These are phyloP conservation scores for Thecocarcelia acutangulata DNA, from an alignment of 2,888 invertebrate genomes.

Conservation along the genomic window DNA sequence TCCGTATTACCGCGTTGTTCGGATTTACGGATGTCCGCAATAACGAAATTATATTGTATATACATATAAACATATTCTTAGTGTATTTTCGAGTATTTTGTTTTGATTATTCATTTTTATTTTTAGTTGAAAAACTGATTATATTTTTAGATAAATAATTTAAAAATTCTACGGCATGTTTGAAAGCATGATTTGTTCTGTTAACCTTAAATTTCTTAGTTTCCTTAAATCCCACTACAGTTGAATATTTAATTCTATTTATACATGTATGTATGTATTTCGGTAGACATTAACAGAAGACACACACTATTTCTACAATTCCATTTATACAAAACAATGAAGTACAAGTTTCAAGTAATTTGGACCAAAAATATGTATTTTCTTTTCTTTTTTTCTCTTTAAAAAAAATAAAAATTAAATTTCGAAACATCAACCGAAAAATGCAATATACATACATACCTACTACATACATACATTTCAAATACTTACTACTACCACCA, in stretches of 20 bases:
- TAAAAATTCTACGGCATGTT: conserved; percentile 30
- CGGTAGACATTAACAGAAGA: conserved; percentile 25
- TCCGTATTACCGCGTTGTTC: too few species aligned
- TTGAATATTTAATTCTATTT: conserved; percentile 3
- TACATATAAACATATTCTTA: conserved; percentile 1
- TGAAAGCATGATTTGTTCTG: conserved; percentile 54
- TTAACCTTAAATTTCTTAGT: conserved; percentile 11
- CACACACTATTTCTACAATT: conserved; percentile 45
- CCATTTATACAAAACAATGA: conserved; percentile 64
- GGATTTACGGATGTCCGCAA: too few species aligned
- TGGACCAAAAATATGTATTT: conserved; percentile 74
- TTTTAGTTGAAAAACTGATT: not conserved
- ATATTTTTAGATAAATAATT: conserved; percentile 9
- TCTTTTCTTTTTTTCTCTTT: conserved; percentile 74
- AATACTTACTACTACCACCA: conserved; percentile 20
- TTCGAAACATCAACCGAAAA: conserved; percentile 33
- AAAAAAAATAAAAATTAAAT: conserved; percentile 66
- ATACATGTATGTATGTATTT: not conserved
- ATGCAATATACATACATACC: conserved; percentile 38
- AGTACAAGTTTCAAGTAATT: conserved; percentile 73
- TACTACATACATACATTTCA: conserved; percentile 20
- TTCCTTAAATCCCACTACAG: not conserved
- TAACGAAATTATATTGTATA: too few species aligned
- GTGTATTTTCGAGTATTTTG: not conserved
- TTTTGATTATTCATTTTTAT: not conserved